Percentiles rank a stretch among this genome's conserved stretches.
Conservation (phyloP, 1,140 invertebrate genomes). For the Diorhabda sublineata region DNA sequence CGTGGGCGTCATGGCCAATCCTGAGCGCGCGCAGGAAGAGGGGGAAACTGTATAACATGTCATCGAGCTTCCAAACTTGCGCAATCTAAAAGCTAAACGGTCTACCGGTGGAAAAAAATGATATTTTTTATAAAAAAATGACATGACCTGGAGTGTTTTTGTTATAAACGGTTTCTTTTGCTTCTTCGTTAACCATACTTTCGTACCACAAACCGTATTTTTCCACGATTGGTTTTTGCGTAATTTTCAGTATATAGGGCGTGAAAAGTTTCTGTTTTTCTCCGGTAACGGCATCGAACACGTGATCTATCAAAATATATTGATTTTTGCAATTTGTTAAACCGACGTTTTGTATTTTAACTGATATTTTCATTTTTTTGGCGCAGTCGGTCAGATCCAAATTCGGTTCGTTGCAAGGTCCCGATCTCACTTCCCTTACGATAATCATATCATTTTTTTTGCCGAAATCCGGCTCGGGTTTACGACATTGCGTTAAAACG, state of each 20-base stretch:
- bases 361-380: slow-evolving; percentile 39
- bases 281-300: slow-evolving; percentile 44
- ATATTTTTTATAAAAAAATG: too few relatives aligned
- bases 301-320: slow-evolving; percentile 50
- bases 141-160: slow-evolving; percentile 35
- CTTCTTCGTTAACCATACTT: slow-evolving; percentile 48
- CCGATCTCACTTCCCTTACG: slow-evolving; percentile 5
- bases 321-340: slow-evolving; percentile 43
- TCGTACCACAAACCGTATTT: slow-evolving; percentile 46
- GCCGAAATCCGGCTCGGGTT: slow-evolving; percentile 2
- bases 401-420: slow-evolving; percentile 14
- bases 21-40: too few relatives aligned
- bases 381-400: slow-evolving; percentile 35
- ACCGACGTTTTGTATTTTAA: slow-evolving; percentile 39
- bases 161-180: slow-evolving; percentile 48
- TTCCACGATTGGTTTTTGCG: slow-evolving; percentile 47
- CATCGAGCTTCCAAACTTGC: too few relatives aligned
- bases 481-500: slow-evolving; percentile 34
- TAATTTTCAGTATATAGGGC: slow-evolving; percentile 49
- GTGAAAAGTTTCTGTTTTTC: slow-evolving; percentile 45
- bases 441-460: slow-evolving; percentile 11
- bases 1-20: too few relatives aligned
- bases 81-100: too few relatives aligned
- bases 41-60: too few relatives aligned
- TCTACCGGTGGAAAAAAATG: too few relatives aligned